A percentile compares a stretch with the other conserved stretches of the same genome.
phyloP scores from a whole-genome alignment of 2,797 vertebrate species.

The Cetoscarus ocellatus region DNA sequence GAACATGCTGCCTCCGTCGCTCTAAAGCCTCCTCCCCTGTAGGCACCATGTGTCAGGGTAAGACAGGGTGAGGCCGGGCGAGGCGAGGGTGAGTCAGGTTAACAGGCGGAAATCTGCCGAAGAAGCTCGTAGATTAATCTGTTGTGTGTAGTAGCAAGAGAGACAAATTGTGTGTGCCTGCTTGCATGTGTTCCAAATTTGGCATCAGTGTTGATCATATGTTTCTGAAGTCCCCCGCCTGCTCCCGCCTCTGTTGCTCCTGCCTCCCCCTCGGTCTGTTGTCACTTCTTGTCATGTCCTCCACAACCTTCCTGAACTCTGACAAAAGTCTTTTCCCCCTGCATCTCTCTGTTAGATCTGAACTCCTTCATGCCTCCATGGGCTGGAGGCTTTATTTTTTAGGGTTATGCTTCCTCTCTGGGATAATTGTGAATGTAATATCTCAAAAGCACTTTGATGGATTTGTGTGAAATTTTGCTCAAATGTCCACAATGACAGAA shows the following conservation, averaged over 20 bases:
- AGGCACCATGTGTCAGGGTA: slow-evolving; percentile 68
- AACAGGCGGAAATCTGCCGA: slow-evolving; percentile 64
- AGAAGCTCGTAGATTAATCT: slow-evolving; percentile 43
- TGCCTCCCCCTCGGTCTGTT: slow-evolving; percentile 50
- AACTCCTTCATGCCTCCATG: background rate
- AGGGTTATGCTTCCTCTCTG: too few relatives aligned
- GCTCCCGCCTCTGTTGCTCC: slow-evolving; percentile 44
- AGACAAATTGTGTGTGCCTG: background rate
- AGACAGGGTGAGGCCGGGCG: slow-evolving; percentile 23
- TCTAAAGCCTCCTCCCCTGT: slow-evolving; percentile 20
- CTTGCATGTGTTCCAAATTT: slow-evolving; percentile 20
- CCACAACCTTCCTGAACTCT: slow-evolving; percentile 11
- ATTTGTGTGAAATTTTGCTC: too few relatives aligned
- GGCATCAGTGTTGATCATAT: slow-evolving; percentile 58
- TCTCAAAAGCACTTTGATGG: too few relatives aligned
- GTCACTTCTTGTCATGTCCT: slow-evolving; percentile 45
- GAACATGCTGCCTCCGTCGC: slow-evolving; percentile 26
- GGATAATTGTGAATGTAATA: too few relatives aligned
- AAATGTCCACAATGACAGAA: too few relatives aligned
- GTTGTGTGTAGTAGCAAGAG: background rate
- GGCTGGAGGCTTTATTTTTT: too few relatives aligned
- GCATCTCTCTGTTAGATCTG: slow-evolving; percentile 20
- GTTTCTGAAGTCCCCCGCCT: slow-evolving; percentile 54
- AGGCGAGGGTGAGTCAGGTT: slow-evolving; percentile 61
- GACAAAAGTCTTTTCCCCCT: slow-evolving; percentile 12